Percentiles rank a stretch among this genome's conserved stretches.
These are phyloP conservation scores for Danio rerio DNA, from an alignment of 2,113 vertebrate species.

Conservation along the genomic window GRCz12tu NC_133185.1:49212501-49213000, in stretches of 20 bases:
- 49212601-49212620: constrained; percentile 78
- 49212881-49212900: constrained; percentile 16
- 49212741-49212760: neutral
- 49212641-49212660: constrained; percentile 78
- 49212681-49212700: neutral
- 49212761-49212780: constrained; percentile 8
- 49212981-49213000: neutral
- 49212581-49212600: constrained; percentile 80
- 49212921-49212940: neutral
- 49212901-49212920: constrained; percentile 26
- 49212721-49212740: constrained; percentile 9
- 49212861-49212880: neutral
- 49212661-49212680: constrained; percentile 45
- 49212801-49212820: constrained; percentile 47
- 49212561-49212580: constrained; percentile 74
- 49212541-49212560: neutral
- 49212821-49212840: constrained; percentile 57
- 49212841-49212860: constrained; percentile 54
- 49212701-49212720: neutral
- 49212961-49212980: constrained; percentile 12
- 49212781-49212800: neutral
- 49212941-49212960: neutral
- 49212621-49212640: constrained; percentile 76
- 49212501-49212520: too few relatives aligned
- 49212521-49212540: too few relatives aligned